Evolutionary conservation across 2,888 invertebrate genomes (phyloP), one percentile per base, ranked within the genome.

Genomic region (Noctua pronuba): DNA sequence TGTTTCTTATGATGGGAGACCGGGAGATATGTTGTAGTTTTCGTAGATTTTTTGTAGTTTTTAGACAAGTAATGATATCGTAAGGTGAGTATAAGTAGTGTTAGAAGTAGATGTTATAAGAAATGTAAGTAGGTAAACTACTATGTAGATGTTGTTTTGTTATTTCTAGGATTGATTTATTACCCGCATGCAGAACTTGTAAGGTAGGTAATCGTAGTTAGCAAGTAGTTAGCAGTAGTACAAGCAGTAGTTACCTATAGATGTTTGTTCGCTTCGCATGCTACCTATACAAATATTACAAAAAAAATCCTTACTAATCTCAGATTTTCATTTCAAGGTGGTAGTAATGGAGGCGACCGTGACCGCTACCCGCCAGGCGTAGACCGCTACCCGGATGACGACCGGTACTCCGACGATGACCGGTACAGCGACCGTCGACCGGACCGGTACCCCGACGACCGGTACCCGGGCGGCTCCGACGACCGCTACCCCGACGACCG

Each of bases 381-480:
- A 80, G 96, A 96, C 88, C 95, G 96, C 90, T 96, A 96, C 88
- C 96, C 96, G 67, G 94, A 95, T 85, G 95, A 96, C 83, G 97
- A 97, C 88, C 96, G 97, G 80, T 97, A 97, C 91, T 95, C 97
- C 44, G 93, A 95, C 86, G 96, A 96, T 87, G 97, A 97, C 90
- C 95, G 96, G 83, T 97, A 96, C 83, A 86, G 86, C 89, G 93
- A 88, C 76, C 88, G 95, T 85, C 92, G 94, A 75, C 94, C 96
- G 65, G 97, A 97, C 91, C 96, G 97, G 87, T 97, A 96, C 94
- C 92, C 91, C 86, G 97, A 97, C 78, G 97, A 97, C 92, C 95
- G 97, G 67, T 97, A 97, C 89, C 97, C 97, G 75, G 96, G 95
- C 55, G 95, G 97, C 1, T 94, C 96, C 31, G 97, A 97, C 90